Percentiles rank a stretch among this genome's conserved stretches.
Evolutionary conservation across 2,888 invertebrate genomes (phyloP).

Genomic region (Dolichomitus sp.): DNA sequence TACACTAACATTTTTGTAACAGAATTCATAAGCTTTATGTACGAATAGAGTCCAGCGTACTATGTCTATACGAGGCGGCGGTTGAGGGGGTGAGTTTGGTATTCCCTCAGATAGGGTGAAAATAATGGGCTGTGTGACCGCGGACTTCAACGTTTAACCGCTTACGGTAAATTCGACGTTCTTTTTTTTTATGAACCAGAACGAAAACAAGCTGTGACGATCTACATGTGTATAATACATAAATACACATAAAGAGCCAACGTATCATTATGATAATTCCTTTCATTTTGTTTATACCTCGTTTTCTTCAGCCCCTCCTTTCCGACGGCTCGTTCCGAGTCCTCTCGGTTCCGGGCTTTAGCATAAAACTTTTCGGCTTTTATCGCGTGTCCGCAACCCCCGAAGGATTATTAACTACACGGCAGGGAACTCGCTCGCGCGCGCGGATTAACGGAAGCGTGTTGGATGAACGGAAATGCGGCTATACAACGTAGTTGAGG

Average conservation of each 20-base stretch:
- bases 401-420: conserved; percentile 80
- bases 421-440: conserved; percentile 44
- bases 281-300: conserved; percentile 34
- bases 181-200: conserved; percentile 34
- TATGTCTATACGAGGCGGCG: neutral
- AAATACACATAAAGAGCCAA: conserved; percentile 33
- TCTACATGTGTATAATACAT: neutral
- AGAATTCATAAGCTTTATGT: neutral
- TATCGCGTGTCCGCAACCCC: conserved; percentile 75
- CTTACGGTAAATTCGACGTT: conserved; percentile 64
- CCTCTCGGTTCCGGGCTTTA: conserved; percentile 39
- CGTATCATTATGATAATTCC: conserved; percentile 67
- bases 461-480: conserved; percentile 74
- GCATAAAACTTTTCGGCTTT: conserved; percentile 65
- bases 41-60: neutral
- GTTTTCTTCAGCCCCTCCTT: conserved; percentile 8
- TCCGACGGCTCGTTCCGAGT: neutral
- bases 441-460: conserved; percentile 77
- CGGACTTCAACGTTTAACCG: conserved; percentile 60
- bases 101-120: conserved; percentile 46
- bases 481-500: conserved; percentile 47
- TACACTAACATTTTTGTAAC: neutral
- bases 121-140: conserved; percentile 61
- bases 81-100: conserved; percentile 34
- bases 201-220: conserved; percentile 34